Conservation (phyloP, 35 echinoderm and acorn worm species). For the Lytechinus pictus region DNA sequence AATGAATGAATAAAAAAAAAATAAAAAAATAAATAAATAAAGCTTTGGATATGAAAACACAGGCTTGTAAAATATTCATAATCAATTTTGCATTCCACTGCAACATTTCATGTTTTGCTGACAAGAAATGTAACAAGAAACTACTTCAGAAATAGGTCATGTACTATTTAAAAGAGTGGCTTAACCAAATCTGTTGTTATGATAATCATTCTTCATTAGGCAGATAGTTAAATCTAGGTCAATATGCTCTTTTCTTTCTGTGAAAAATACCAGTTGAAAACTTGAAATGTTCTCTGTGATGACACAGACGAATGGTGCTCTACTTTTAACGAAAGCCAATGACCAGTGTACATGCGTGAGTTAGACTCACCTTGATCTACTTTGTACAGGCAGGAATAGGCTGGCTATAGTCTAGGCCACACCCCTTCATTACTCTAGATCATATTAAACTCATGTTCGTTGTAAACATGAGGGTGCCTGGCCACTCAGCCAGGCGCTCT, state of each 20-base stretch:
- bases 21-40: too few relatives aligned
- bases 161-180: neutral
- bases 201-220: neutral
- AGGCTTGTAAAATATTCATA: too few relatives aligned
- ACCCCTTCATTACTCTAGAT: neutral
- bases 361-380: constrained; percentile 26
- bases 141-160: neutral
- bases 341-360: constrained; percentile 5
- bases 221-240: neutral
- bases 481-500: neutral
- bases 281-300: neutral
- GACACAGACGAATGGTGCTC: neutral
- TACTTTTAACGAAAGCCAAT: constrained; percentile 26
- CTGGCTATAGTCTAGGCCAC: neutral
- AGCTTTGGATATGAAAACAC: too few relatives aligned
- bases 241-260: neutral
- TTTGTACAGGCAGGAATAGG: neutral
- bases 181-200: neutral
- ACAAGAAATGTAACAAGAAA: neutral
- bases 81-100: too few relatives aligned
- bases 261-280: neutral
- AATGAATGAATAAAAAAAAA: too few relatives aligned
- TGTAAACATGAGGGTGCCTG: constrained; percentile 2
- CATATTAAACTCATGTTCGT: constrained; percentile 40
- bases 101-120: too few relatives aligned